A percentile compares a stretch with the other conserved stretches of the same genome.
phyloP scores from a whole-genome alignment of 2,888 invertebrate species.

The Resseliella maxima region DNA sequence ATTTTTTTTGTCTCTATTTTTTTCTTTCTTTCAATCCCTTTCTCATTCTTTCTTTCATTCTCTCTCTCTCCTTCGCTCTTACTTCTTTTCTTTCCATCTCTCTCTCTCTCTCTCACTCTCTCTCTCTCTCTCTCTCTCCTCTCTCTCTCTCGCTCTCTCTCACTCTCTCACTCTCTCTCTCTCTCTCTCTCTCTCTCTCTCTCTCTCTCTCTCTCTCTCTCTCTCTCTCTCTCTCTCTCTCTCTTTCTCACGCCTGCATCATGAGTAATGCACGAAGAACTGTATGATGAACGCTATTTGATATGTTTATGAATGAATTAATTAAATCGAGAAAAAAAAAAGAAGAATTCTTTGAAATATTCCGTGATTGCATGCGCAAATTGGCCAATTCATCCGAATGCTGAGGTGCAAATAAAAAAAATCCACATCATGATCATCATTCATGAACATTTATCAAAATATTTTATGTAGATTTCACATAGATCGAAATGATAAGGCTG shows the following conservation, averaged over 20 bases:
- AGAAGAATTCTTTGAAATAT: constrained; percentile 32
- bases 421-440: neutral
- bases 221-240: too few relatives aligned
- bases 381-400: neutral
- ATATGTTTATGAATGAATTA: constrained; percentile 18
- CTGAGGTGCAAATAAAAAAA: neutral
- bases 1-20: too few relatives aligned
- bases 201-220: too few relatives aligned
- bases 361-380: constrained; percentile 41
- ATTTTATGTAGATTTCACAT: constrained; percentile 23
- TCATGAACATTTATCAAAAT: neutral
- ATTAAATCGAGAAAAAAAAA: constrained; percentile 18
- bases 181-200: too few relatives aligned
- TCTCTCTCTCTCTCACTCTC: too few relatives aligned
- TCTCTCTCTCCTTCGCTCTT: too few relatives aligned
- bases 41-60: too few relatives aligned
- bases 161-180: too few relatives aligned
- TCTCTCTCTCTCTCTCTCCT: too few relatives aligned
- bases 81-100: too few relatives aligned
- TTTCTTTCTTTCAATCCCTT: too few relatives aligned
- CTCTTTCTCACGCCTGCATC: neutral
- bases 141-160: too few relatives aligned
- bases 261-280: neutral
- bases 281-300: neutral
- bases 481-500: constrained; percentile 18